Conservation (phyloP, 2,888 invertebrate species). For the Mantis religiosa region DNA sequence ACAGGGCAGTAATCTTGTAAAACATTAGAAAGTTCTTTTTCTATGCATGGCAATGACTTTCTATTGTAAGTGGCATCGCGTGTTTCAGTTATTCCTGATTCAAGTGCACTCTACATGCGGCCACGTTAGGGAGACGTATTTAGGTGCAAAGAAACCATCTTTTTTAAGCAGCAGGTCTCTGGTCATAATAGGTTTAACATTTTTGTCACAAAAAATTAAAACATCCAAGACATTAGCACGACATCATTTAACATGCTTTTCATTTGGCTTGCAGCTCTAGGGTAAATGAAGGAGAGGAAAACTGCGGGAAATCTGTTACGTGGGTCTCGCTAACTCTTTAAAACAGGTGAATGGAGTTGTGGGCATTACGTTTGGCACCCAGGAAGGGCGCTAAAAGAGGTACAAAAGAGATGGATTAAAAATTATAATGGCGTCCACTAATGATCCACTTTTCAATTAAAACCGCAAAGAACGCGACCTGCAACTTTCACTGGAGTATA, state of each 20-base stretch:
- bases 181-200: too few relatives aligned
- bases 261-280: neutral
- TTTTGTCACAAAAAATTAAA: neutral
- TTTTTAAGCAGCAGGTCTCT: too few relatives aligned
- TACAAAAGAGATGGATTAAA: neutral
- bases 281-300: neutral
- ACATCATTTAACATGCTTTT: neutral
- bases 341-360: neutral
- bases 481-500: neutral
- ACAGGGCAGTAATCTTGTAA: too few relatives aligned
- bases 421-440: neutral
- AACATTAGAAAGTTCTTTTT: too few relatives aligned
- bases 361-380: neutral
- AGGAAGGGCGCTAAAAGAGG: neutral
- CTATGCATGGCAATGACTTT: too few relatives aligned
- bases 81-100: too few relatives aligned
- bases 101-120: too few relatives aligned
- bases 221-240: neutral
- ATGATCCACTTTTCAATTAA: neutral
- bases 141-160: too few relatives aligned
- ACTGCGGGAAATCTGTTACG: neutral
- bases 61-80: too few relatives aligned
- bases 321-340: neutral
- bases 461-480: neutral
- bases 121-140: too few relatives aligned